Evolutionary conservation across 2,113 vertebrate species (phyloP).

Genomic region (Astatoreochromis straeleni): DNA sequence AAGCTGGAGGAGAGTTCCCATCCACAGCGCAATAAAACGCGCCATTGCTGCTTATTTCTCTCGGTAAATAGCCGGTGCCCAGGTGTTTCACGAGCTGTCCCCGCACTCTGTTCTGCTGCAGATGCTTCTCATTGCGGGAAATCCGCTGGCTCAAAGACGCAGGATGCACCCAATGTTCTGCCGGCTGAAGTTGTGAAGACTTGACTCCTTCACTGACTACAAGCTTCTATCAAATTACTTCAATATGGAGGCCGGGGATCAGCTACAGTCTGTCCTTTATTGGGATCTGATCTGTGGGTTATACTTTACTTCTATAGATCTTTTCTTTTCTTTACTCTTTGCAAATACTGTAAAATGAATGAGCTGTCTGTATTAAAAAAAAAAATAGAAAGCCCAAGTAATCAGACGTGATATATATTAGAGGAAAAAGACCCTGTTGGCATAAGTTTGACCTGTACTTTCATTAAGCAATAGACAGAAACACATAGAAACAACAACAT

Average conservation of each 20-base stretch:
- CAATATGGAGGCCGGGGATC: slow-evolving; percentile 45
- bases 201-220: background rate
- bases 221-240: slow-evolving; percentile 32
- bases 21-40: slow-evolving; percentile 54
- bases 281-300: background rate
- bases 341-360: background rate
- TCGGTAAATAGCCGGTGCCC: background rate
- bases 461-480: background rate
- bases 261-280: background rate
- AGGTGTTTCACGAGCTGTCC: background rate
- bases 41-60: background rate
- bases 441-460: background rate
- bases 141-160: background rate
- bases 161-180: background rate
- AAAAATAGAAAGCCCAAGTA: background rate
- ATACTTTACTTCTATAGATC: background rate
- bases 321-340: background rate
- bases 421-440: accelerated
- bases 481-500: background rate
- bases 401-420: background rate
- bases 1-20: slow-evolving; percentile 73
- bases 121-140: background rate
- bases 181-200: background rate
- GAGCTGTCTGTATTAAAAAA: background rate
- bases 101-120: background rate